Evolutionary conservation across 1,140 invertebrate species (phyloP).

Genomic region (Coptotermes formosanus): DNA sequence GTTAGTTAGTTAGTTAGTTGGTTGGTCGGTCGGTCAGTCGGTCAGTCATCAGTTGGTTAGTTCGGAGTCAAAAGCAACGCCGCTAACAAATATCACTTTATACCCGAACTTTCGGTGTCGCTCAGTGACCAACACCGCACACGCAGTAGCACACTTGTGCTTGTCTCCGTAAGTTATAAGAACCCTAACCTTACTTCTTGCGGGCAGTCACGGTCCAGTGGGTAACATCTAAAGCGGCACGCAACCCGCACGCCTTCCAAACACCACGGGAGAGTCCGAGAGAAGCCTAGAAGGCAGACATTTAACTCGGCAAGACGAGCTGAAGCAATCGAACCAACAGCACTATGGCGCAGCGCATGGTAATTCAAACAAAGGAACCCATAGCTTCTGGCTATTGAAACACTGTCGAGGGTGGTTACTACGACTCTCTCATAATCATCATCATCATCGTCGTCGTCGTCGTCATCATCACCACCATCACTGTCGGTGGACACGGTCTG

Average conservation of each 20-base stretch:
- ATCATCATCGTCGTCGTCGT: background rate
- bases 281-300: background rate
- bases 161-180: background rate
- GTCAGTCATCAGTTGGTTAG: no score
- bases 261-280: background rate
- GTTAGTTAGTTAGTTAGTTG: no score
- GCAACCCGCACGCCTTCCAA: background rate
- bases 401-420: background rate
- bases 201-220: background rate
- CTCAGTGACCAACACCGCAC: no score
- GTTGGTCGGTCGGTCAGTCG: no score
- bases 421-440: background rate
- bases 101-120: no score
- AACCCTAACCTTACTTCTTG: background rate
- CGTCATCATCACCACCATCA: background rate
- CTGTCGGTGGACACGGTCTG: background rate
- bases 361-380: conserved; percentile 5
- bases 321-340: background rate
- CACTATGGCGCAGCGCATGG: background rate
- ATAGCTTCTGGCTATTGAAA: conserved; percentile 16
- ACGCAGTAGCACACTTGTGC: background rate
- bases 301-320: background rate
- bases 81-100: no score
- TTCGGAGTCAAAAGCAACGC: no score
- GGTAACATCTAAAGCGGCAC: background rate